Evolutionary conservation across 2,113 vertebrate species (phyloP).

Genomic region (Regulus satrapa): DNA sequence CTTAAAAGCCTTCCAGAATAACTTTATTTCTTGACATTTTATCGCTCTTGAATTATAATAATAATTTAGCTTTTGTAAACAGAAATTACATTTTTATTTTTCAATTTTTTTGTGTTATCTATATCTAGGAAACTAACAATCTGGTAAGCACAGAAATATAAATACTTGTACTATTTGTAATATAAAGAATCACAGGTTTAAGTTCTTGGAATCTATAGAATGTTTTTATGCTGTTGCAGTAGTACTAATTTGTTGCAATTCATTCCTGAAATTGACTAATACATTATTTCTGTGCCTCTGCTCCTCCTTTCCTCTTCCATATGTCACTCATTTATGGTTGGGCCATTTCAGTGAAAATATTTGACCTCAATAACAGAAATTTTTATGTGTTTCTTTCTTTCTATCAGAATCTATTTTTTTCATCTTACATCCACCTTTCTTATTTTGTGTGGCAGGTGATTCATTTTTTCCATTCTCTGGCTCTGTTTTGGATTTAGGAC

Average conservation of each 20-base stretch:
- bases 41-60: not conserved
- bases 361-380: not conserved
- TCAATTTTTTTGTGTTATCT: not conserved
- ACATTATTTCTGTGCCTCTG: not conserved
- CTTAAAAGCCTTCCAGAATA: not conserved
- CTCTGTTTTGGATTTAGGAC: not conserved
- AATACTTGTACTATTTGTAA: not conserved
- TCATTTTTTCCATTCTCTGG: not conserved
- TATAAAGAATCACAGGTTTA: not conserved
- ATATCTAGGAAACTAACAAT: not conserved
- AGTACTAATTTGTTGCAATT: not conserved
- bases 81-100: not conserved
- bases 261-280: not conserved
- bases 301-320: not conserved
- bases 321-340: not conserved
- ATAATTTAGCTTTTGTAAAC: not conserved
- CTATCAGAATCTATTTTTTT: not conserved
- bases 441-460: not conserved
- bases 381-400: not conserved
- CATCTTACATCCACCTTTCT: not conserved
- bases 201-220: not conserved
- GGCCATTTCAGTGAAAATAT: not conserved
- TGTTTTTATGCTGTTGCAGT: not conserved
- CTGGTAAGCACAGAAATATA: not conserved
- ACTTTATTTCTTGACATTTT: not conserved